These are phyloP conservation scores for Crenuchus spilurus DNA, from an alignment of 2,797 vertebrate genomes.

Conservation along the genomic window DNA sequence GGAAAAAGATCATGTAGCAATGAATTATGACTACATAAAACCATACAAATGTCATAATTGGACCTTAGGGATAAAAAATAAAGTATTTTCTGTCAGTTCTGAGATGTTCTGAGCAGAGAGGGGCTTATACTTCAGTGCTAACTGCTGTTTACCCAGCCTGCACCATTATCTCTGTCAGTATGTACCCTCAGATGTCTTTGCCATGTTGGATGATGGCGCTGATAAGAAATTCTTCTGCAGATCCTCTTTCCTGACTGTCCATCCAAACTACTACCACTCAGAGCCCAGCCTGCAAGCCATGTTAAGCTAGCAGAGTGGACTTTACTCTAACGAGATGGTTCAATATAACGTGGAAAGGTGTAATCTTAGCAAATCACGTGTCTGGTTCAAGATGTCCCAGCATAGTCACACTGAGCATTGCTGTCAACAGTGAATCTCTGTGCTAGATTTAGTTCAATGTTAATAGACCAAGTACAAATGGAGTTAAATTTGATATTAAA, in stretches of 20 bases:
- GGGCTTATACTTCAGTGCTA: not conserved
- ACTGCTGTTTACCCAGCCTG: conserved; percentile 37
- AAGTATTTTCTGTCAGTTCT: not conserved
- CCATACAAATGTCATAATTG: no score
- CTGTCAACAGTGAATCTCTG: no score
- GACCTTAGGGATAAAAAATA: no score
- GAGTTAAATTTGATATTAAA: no score
- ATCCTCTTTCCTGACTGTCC: conserved; percentile 6
- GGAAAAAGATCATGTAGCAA: no score
- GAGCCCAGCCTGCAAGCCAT: not conserved
- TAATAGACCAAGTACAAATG: no score
- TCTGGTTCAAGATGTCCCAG: no score
- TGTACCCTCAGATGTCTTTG: conserved; percentile 25
- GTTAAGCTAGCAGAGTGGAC: conserved; percentile 14
- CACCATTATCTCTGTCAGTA: conserved; percentile 31
- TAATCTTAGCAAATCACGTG: no score
- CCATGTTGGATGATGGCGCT: conserved; percentile 25
- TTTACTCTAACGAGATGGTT: conserved; percentile 28
- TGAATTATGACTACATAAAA: no score
- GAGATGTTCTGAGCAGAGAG: not conserved
- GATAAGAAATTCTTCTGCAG: conserved; percentile 44
- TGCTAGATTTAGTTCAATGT: no score
- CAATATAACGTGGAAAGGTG: not conserved
- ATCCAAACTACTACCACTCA: conserved; percentile 19
- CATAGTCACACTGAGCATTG: no score